Evolutionary conservation across 1,140 invertebrate species (phyloP).

Genomic region (Stenopsyche tienmushanensis): DNA sequence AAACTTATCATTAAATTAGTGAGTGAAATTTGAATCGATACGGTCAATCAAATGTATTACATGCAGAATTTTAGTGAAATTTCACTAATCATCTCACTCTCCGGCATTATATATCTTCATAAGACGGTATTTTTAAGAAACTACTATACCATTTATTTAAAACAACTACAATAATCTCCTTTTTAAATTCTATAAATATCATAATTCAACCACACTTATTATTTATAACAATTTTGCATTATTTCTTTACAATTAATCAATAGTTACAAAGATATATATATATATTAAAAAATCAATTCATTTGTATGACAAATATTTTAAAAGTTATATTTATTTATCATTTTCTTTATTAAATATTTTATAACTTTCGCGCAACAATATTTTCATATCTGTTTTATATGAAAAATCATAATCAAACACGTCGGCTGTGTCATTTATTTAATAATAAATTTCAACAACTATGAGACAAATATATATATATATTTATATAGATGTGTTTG

Average conservation of each 20-base stretch:
- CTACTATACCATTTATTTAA: constrained; percentile 43
- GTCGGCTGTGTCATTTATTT: constrained; percentile 40
- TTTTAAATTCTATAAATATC: constrained; percentile 43
- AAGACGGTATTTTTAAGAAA: constrained; percentile 42
- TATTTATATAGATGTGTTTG: neutral
- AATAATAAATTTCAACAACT: constrained; percentile 41
- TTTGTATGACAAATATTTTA: constrained; percentile 43
- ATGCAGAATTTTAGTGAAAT: neutral
- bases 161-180: constrained; percentile 41
- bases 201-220: constrained; percentile 43
- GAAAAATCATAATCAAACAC: constrained; percentile 43
- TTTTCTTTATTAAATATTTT: constrained; percentile 41
- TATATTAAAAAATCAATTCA: constrained; percentile 43
- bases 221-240: constrained; percentile 41
- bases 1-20: constrained; percentile 24
- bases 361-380: constrained; percentile 42
- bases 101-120: constrained; percentile 36
- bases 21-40: constrained; percentile 18
- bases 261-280: constrained; percentile 42
- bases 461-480: constrained; percentile 33
- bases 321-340: constrained; percentile 39
- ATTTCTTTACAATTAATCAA: constrained; percentile 43
- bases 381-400: constrained; percentile 41
- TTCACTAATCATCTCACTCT: constrained; percentile 21
- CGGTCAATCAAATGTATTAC: no score